Evolutionary conservation across 2,797 vertebrate species (phyloP).

Genomic region (Chloroceryle amazona): DNA sequence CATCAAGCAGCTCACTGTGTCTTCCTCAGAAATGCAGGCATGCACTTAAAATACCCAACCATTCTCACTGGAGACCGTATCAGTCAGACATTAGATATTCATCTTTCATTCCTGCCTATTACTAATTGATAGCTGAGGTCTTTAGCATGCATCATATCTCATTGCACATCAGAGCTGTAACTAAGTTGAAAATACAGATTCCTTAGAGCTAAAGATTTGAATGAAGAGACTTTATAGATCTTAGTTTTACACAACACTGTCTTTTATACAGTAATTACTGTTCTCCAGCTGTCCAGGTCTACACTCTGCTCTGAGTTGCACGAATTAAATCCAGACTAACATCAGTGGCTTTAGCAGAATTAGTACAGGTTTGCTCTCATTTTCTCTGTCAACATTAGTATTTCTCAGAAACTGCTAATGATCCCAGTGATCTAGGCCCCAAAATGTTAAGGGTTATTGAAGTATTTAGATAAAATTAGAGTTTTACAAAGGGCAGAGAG

Average conservation of each 20-base stretch:
- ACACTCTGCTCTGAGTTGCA: neutral
- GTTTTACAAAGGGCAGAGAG: neutral
- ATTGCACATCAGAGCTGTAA: neutral
- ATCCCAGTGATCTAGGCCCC: neutral
- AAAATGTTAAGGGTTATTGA: neutral
- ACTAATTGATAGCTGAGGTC: constrained; percentile 33
- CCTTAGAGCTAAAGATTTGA: neutral
- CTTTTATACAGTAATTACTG: neutral
- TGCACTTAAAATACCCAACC: neutral
- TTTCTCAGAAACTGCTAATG: neutral
- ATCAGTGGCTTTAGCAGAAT: neutral
- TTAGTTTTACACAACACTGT: neutral
- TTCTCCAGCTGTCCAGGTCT: neutral
- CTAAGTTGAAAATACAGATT: neutral
- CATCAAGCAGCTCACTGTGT: neutral
- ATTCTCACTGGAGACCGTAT: neutral
- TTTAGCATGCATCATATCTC: neutral
- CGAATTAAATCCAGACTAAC: neutral
- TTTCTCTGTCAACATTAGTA: neutral
- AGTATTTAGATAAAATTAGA: neutral
- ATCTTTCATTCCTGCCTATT: constrained; percentile 14
- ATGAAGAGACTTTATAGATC: neutral
- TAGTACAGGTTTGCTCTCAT: neutral
- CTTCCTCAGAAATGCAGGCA: constrained; percentile 8
- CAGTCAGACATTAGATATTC: constrained; percentile 24